Evolutionary conservation across 1,140 invertebrate species (phyloP), one percentile per base, ranked within the genome.

Genomic region (Platyscapa corneri): DNA sequence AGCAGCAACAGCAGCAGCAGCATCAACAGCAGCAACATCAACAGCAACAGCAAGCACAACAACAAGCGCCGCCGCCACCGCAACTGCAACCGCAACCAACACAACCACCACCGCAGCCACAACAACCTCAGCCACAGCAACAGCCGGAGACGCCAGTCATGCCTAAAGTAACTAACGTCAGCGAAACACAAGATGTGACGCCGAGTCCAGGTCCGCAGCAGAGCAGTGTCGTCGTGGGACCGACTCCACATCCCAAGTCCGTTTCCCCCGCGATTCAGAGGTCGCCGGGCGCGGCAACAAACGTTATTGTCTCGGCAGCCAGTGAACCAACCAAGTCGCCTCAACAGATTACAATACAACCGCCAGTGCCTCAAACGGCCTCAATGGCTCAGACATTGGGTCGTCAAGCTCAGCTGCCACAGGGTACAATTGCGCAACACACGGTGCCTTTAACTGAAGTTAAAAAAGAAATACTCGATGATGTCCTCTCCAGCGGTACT

Each of bases 401-500:
- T 42, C 90, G 90, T 83, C 91, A 91, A 88, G 86, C 88, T 88
- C 90, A 92, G 87, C 87, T 89, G 85, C 89, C 89, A 88, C 91
- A 92, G 87, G 89, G 90, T 89, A 88, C 89, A 88, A 89, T 89
- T 83, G 86, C 89, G 86, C 91, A 90, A 90, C 91, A 90, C 85
- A 89, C 91, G 90, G 92, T 93, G 91, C 92, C 93, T 93, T 92
- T 92, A 90, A 89, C 90, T 84, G 93, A 94, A 90, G 91, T 94
- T 83, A 94, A 94, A 87, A 93, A 94, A 81, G 93, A 94, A 89
- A 88, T 92, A 82, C 89, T 92, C 46, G 93, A 93, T 79, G 92
- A 93, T 87, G 90, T 92, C 84, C 88, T 93, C 77, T 89, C 91
- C 75, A 86, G 91, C 83, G 87, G 89, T 86, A 91, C 89, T 83